These are phyloP conservation scores for Drosophila parabipectinata DNA, from an alignment of 1,140 invertebrate genomes.

Conservation along the genomic window DNA sequence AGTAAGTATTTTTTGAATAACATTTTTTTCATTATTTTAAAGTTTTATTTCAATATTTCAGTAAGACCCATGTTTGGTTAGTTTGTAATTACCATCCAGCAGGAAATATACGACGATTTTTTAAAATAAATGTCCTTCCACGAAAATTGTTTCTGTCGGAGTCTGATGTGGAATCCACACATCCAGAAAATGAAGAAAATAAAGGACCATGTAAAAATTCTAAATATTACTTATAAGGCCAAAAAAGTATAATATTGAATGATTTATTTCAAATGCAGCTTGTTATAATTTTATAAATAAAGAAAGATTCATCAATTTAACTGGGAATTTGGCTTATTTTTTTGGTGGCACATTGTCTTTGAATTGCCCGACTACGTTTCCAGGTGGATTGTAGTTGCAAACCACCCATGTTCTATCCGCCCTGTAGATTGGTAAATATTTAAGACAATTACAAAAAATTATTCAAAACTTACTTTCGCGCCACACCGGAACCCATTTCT, in stretches of 20 bases:
- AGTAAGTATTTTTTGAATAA: conserved; percentile 7
- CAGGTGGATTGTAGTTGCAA: conserved; percentile 90
- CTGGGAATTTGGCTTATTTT: background rate
- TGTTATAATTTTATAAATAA: background rate
- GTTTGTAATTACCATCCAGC: conserved; percentile 91
- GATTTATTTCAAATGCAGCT: background rate
- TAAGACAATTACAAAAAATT: background rate
- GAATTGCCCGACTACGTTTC: conserved; percentile 89
- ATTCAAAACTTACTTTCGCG: conserved; percentile 42
- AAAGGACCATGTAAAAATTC: background rate
- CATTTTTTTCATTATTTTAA: background rate
- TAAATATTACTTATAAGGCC: background rate
- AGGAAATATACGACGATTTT: conserved; percentile 89
- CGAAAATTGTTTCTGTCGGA: conserved; percentile 5
- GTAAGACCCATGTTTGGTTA: conserved; percentile 81
- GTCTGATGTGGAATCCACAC: background rate
- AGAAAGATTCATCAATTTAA: background rate
- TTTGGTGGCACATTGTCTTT: conserved; percentile 87
- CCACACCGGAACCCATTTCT: conserved; percentile 89
- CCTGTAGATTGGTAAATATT: conserved; percentile 20
- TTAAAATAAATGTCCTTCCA: conserved; percentile 87
- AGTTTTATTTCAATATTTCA: background rate
- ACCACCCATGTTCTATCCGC: conserved; percentile 86
- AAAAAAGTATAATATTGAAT: background rate
- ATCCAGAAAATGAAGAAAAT: background rate